Evolutionary conservation across 2,888 invertebrate genomes (phyloP), one percentile per base, ranked within the genome.

Genomic region (Trilocha varians): DNA sequence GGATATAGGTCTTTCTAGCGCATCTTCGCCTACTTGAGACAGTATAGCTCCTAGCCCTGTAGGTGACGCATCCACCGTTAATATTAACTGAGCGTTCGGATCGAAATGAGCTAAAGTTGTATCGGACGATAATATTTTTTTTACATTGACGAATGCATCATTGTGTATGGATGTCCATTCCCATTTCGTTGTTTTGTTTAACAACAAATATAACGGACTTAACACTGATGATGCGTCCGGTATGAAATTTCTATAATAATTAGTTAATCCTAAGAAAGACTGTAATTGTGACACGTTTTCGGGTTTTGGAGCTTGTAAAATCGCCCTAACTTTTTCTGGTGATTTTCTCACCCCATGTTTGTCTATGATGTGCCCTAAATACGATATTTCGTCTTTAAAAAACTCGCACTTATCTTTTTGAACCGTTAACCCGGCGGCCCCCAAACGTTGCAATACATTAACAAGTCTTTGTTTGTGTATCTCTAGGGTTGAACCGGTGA

Each of bases 1-100:
- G 0, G 53, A 49, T 1, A 58, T 37, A 0, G 56, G 55, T 8
- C 9, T 36, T 16, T 36, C 36, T 5, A 36, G 8, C 3, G 41
- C 44, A 11, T 49, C 41, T 0, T 8, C 8, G 2, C 34, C 47
- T 1, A 49, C 35, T 32, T 50, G 51, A 0, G 51, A 47, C 9
- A 53, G 36, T 4, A 58, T 44, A 0, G 55, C 55, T 0, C 56
- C 53, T 13, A 55, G 13, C 0, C 55, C 58, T 1, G 8, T 13
- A 3, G 55, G 52, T 1, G 55, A 53, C 0, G 56, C 55, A 32
- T 57, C 59, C 0, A 53, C 55, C 0, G 55, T 55, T 11, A 58
- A 41, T 4, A 60, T 47, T 16, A 53, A 13, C 16, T 47, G 49
- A 0, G 48, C 48, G 5, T 46, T 36, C 0, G 50, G 44, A 34